Base-by-base conservation (phyloP, 1,140 invertebrate genomes). In the Lanistes nyassanus region DNA sequence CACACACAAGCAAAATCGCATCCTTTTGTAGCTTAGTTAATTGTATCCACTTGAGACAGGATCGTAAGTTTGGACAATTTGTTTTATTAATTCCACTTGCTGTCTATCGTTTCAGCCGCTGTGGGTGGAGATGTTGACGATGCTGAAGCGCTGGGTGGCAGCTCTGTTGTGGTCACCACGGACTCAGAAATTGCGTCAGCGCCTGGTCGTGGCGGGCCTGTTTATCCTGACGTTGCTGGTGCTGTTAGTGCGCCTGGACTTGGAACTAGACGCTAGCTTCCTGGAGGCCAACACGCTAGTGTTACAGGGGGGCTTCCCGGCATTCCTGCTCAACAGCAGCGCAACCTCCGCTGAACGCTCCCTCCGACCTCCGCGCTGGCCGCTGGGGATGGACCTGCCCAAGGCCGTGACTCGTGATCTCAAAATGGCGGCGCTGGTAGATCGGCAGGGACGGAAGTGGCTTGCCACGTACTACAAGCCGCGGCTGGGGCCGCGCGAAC, bases 201-300 rank as follows among this genome's bases (percentile, higher is more conserved):
- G 70, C 13, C 16, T 62, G 34, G 23, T 72, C 23, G 6, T 72
- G 55, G 36, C 13, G 34, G 56, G 31, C 0, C 36, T 72, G 1
- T 60, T 72, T 37, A 36, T 72, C 0, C 56, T 72, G 21, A 72
- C 70, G 21, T 37, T 72, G 16, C 53, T 72, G 21, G 70, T 72
- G 21, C 36, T 72, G 21, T 23, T 72, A 36, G 70, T 56, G 16
- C 42, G 70, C 16, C 70, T 72, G 70, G 70, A 62, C 3, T 34
- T 37, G 9, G 70, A 72, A 23, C 36, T 39, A 5, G 53, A 58
- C 53, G 51, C 56, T 29, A 34, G 51, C 4, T 9, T 26, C 39
- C 7, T 62, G 34, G 70, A 72, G 36, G 55, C 55, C 26, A 72
- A 72, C 36, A 72, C 70, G 1, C 56, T 72, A 4, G 70, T 72